Conservation (phyloP, 2,797 vertebrate genomes). For the Enteromius trimaculatus region DNA sequence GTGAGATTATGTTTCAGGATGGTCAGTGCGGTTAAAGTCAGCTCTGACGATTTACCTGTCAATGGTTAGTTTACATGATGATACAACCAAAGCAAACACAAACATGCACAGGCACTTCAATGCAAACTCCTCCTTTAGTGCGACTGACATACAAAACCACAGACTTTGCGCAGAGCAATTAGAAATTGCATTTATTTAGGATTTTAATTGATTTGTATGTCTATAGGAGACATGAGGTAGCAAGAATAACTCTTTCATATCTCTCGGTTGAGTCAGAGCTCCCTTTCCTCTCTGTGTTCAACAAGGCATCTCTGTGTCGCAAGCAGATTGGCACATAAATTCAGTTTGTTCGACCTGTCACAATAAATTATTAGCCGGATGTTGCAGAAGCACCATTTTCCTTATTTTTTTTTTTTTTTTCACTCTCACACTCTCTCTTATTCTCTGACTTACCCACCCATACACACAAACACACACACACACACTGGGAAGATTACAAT, state of each 20-base stretch:
- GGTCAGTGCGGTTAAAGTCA: conserved; percentile 28
- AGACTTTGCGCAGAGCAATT: background rate
- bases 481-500: conserved; percentile 89
- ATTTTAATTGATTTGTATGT: conserved; percentile 20
- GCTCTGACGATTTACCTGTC: conserved; percentile 37
- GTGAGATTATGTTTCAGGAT: background rate
- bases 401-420: conserved; percentile 35
- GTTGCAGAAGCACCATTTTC: conserved; percentile 95
- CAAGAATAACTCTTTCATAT: conserved; percentile 22
- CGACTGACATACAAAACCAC: conserved; percentile 28
- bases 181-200: background rate
- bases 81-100: conserved; percentile 25
- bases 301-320: conserved; percentile 84
- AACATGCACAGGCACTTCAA: conserved; percentile 5
- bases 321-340: conserved; percentile 95
- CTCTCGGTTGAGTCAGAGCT: conserved; percentile 48
- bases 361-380: conserved; percentile 99
- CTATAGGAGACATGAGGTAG: background rate
- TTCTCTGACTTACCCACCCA: conserved; percentile 64
- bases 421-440: background rate
- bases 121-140: conserved; percentile 19
- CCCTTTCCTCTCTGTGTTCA: conserved; percentile 68
- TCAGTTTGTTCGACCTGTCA: conserved; percentile 98
- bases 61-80: conserved; percentile 39
- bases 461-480: conserved; percentile 49